Evolutionary conservation across 1,140 invertebrate species (phyloP), one percentile per base, ranked within the genome.

Genomic region (Meloidogyne floridensis): DNA sequence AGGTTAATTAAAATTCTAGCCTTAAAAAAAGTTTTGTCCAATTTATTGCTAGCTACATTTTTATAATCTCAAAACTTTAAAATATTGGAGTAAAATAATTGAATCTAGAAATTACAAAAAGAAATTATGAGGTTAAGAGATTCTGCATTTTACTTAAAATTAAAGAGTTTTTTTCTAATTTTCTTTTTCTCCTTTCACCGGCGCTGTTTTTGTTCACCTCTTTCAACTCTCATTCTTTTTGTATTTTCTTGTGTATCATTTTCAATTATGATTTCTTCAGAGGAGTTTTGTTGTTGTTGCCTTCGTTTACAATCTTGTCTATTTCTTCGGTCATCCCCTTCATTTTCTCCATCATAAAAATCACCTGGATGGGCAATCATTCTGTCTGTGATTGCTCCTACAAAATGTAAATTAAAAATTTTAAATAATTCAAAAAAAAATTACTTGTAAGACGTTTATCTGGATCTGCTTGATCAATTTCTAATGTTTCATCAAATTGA

Each of bases 321-420:
- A 53, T 86, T 87, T 32, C 86, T 69, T 18, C 65, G 73, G 43
- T 87, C 87, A 43, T 77, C 86, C 8, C 87, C 87, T 69, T 86
- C 86, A 51, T 86, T 86, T 72, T 99, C 97, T 69, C 95, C 96
- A 89, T 99, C 97, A 2, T 95, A 98, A 89, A 96, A 95, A 89
- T 99, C 97, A 88, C 97, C 97, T 86, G 98, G 96, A 82, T 95
- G 94, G 7, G 95, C 94, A 88, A 98, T 95, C 83, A 96, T 93
- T 87, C 98, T 98, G 89, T 99, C 97, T 87, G 89, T 91, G 10
- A 92, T 88, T 15, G 94, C 91, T 86, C 95, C 94, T 87, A 94
- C 93, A 88, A 96, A 80, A 15, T 47, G n/a, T 13, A 47, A 79
- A 18, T 15, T 0, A 86, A 80, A 59, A 80, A 47, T 78, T 43